These are phyloP conservation scores for Dasysyrphus albostriatus DNA, from an alignment of 2,888 invertebrate species.

Conservation along the genomic window DNA sequence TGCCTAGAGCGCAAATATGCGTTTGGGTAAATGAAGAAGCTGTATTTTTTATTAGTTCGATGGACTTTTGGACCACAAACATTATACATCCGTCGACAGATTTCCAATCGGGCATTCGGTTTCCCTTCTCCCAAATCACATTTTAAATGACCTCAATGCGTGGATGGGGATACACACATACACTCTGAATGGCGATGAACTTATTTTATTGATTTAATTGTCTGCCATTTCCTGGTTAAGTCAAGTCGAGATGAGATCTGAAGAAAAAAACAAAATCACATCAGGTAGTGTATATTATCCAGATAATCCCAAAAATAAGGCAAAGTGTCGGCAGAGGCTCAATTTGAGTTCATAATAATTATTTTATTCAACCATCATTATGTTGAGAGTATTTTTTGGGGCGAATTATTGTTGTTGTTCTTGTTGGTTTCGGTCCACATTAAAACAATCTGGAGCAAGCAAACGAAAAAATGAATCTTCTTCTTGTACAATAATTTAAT, in stretches of 20 bases:
- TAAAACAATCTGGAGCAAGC: slow-evolving; percentile 72
- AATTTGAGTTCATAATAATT: slow-evolving; percentile 62
- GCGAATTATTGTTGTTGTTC: neutral
- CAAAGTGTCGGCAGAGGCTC: slow-evolving; percentile 66
- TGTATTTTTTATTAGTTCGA: slow-evolving; percentile 38
- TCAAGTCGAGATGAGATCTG: slow-evolving; percentile 46
- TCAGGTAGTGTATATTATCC: slow-evolving; percentile 26
- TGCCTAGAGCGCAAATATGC: slow-evolving; percentile 56
- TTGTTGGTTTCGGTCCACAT: slow-evolving; percentile 52
- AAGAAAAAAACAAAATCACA: slow-evolving; percentile 46
- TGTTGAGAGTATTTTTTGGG: slow-evolving; percentile 22
- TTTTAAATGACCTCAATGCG: slow-evolving; percentile 72
- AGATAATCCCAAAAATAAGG: slow-evolving; percentile 46
- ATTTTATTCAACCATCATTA: slow-evolving; percentile 46
- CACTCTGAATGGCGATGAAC: slow-evolving; percentile 74
- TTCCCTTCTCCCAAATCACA: slow-evolving; percentile 66
- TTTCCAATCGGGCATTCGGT: slow-evolving; percentile 50
- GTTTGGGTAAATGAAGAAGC: slow-evolving; percentile 70
- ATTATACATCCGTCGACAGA: slow-evolving; percentile 50
- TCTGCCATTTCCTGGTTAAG: slow-evolving; percentile 83
- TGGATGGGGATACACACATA: neutral
- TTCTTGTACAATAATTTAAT: slow-evolving; percentile 6
- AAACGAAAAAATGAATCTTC: slow-evolving; percentile 49
- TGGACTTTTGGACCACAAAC: slow-evolving; percentile 69
- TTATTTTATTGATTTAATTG: slow-evolving; percentile 82